Evolutionary conservation across 2,113 vertebrate species (phyloP), one percentile per base, ranked within the genome.

Genomic region (Engystomops pustulosus): DNA sequence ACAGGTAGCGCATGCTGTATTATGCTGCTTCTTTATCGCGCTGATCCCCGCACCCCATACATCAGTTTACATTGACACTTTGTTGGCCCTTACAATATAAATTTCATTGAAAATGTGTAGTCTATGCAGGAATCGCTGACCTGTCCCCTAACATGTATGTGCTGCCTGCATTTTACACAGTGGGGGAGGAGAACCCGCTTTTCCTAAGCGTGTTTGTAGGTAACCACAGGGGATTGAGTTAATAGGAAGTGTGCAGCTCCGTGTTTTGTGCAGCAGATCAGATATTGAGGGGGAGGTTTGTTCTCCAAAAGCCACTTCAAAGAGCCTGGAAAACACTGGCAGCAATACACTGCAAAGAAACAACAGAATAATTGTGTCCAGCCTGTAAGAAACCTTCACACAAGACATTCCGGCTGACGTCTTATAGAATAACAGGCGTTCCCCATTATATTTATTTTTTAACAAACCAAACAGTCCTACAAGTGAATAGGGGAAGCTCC

Each of bases 291-390:
- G 79, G 79, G 60, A 80, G 60, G 79, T 49, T 68, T 68, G 60
- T 78, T 69, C 79, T 80, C 60, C 58, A 69, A n/a, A 68, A 80
- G 30, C 62, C 58, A 80, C 79, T 68, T 80, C 79, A 80, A 69
- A 80, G 38, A 69, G 79, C 58, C 36, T 4, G 62, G 15, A 68
- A 80, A 79, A 79, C 55, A 62, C 53, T 77, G 77, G 44, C 78
- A 67, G 60, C 47, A 49, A 67, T 27, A 80, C 25, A 80, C 3
- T 15, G 44, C 60, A 80, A 67, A 51, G 44, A 69, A 49, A 80
- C 60, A 49, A 67, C 62, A 53, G 45, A 36, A 45, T 30, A 58
- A 79, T 67, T 62, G 38, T 67, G n/a, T 30, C 4, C 77, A 45
- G 77, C 58, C 44, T 20, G 20, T 65, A n/a, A 2, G 9, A 79